Base-by-base conservation (phyloP, 2,888 invertebrate genomes). In the Agriopis marginaria region DNA sequence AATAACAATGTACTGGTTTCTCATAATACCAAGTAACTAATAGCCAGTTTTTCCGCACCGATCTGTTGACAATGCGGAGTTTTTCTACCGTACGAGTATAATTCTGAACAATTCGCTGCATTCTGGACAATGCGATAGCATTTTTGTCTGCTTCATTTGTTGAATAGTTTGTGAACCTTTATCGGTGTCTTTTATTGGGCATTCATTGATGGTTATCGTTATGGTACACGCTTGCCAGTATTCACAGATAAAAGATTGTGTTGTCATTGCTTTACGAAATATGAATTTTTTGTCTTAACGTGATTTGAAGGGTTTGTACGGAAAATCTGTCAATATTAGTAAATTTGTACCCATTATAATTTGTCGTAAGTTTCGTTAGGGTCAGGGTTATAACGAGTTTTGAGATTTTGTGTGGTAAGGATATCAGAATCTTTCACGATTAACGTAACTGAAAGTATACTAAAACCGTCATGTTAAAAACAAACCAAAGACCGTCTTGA, bases 61-160 rank as follows among this genome's bases (percentile, higher is more conserved):
- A 54, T 53, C 56, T 44, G 67, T 65, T 62, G 73, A 76, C 75
- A 76, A 76, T 76, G 75, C 62, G 9, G 59, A 56, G 56, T 71
- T 75, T 76, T 76, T 75, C 68, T 66, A 0, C 23, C 6, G 39
- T 47, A 32, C 32, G 32, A 32, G 32, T 32, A 61, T 59, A 53
- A 56, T 63, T 62, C 59, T 70, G 71, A 72, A 73, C 76, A 76
- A 76, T 68, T 71, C 71, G 68, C 60, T 59, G 49, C 53, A 45
- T n/a, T 17, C 4, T 61, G 70, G 70, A 70, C 70, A 70, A 70
- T 70, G 32, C 32, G 66, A 59, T 70, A 53, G 44, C 39, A 70
- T 70, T 66, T 70, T 70, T 70, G 54, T 61, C 58, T 53, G 56
- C 54, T 66, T 66, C 70, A 63, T 54, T 64, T 70, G 66, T 66